A percentile compares a stretch with the other conserved stretches of the same genome.
Evolutionary conservation across 2,113 vertebrate species (phyloP).

Genomic region (Phylloscopus trochiloides): DNA sequence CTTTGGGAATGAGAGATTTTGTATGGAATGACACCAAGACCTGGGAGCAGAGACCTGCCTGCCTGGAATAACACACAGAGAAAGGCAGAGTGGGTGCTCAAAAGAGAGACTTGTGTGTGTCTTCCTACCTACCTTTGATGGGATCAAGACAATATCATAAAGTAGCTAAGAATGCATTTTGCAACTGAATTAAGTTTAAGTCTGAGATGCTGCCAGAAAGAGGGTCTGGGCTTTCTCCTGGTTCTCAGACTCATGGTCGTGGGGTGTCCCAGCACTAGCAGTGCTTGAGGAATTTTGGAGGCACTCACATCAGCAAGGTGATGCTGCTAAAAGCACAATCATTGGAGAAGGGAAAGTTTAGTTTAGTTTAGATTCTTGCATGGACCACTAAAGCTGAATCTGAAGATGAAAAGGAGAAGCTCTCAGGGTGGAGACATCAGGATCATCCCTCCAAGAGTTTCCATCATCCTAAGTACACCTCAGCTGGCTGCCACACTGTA

Average conservation of each 20-base stretch:
- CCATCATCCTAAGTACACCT: background rate
- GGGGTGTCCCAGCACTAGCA: background rate
- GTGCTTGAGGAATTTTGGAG: background rate
- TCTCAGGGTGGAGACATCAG: background rate
- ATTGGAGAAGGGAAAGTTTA: background rate
- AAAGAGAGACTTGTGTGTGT: background rate
- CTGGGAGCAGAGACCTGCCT: background rate
- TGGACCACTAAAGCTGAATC: background rate
- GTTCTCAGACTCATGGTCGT: background rate
- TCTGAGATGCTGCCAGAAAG: background rate
- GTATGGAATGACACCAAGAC: background rate
- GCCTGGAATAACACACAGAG: background rate
- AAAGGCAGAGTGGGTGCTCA: background rate
- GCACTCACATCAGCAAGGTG: background rate
- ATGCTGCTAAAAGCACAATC: background rate
- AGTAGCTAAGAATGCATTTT: background rate
- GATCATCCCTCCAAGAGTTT: background rate
- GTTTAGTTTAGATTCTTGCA: background rate
- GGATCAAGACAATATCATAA: background rate
- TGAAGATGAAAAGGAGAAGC: background rate
- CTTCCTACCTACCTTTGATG: background rate
- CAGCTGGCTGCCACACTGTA: background rate
- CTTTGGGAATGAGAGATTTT: background rate
- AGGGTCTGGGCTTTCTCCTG: background rate
- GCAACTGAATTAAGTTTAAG: background rate